A percentile compares a stretch with the other conserved stretches of the same genome.
These are phyloP conservation scores for Forbesichthys papilliferus DNA, from an alignment of 2,113 vertebrate genomes.

Conservation along the genomic window DNA sequence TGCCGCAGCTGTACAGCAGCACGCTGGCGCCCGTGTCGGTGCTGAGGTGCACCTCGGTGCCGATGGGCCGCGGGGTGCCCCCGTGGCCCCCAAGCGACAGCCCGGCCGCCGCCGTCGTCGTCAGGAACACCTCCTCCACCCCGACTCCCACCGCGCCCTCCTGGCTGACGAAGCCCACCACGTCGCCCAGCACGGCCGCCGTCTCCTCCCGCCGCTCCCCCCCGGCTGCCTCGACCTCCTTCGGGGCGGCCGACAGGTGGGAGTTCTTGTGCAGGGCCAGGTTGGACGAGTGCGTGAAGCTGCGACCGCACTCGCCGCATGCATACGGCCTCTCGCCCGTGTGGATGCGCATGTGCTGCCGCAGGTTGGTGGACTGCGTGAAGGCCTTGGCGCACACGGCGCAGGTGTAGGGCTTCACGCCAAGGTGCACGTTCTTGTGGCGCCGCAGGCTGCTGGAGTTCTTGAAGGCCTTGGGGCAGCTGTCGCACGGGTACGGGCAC, in stretches of 20 bases:
- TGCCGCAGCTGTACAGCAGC: slow-evolving; percentile 79
- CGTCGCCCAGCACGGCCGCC: slow-evolving; percentile 69
- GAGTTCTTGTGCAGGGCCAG: slow-evolving; percentile 81
- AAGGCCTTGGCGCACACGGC: slow-evolving; percentile 86
- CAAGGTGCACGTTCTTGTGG: slow-evolving; percentile 89
- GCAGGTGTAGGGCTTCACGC: slow-evolving; percentile 87
- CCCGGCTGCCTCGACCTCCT: slow-evolving; percentile 50
- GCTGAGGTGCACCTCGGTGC: slow-evolving; percentile 74
- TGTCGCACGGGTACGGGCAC: slow-evolving; percentile 86
- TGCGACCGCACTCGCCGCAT: slow-evolving; percentile 75
- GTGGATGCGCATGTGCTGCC: slow-evolving; percentile 90
- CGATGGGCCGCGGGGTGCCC: slow-evolving; percentile 56
- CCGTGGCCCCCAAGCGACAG: neutral
- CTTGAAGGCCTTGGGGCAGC: slow-evolving; percentile 92
- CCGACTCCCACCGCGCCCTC: slow-evolving; percentile 69
- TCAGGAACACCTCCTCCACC: slow-evolving; percentile 76
- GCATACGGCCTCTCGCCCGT: slow-evolving; percentile 82
- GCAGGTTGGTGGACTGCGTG: slow-evolving; percentile 89
- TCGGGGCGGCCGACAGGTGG: slow-evolving; percentile 54
- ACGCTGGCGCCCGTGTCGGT: slow-evolving; percentile 74
- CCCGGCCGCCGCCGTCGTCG: slow-evolving; percentile 52
- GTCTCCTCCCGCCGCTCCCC: slow-evolving; percentile 30
- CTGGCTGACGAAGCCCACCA: slow-evolving; percentile 77
- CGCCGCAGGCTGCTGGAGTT: slow-evolving; percentile 89
- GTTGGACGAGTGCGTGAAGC: slow-evolving; percentile 89